Conservation (phyloP, 1,140 invertebrate genomes). For the Apolygus lucorum region DNA sequence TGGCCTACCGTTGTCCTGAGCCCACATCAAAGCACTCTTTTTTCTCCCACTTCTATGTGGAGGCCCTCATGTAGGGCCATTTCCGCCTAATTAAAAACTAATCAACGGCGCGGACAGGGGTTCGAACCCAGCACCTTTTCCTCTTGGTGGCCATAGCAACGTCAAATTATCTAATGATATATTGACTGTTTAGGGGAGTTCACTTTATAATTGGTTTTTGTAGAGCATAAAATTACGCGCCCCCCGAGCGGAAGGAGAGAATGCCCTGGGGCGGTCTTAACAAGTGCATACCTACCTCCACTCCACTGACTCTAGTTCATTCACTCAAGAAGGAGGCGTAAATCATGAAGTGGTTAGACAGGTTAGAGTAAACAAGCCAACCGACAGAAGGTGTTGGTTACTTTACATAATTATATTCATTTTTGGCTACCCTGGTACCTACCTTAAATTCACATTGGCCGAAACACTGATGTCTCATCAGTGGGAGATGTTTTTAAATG, state of each 20-base stretch:
- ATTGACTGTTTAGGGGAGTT: constrained; percentile 2
- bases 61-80: not conserved
- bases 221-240: constrained; percentile 11
- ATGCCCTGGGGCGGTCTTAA: not conserved
- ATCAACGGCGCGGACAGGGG: not conserved
- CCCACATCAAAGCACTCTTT: too few species aligned
- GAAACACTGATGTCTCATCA: too few species aligned
- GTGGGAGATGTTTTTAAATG: too few species aligned
- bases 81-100: constrained; percentile 12
- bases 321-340: not conserved
- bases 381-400: not conserved
- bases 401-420: too few species aligned
- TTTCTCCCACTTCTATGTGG: not conserved
- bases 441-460: too few species aligned
- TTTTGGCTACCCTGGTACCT: too few species aligned
- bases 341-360: not conserved
- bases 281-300: not conserved
- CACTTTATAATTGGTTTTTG: constrained; percentile 9
- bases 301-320: too few species aligned
- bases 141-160: not conserved
- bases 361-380: not conserved
- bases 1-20: too few species aligned
- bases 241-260: constrained; percentile 1
- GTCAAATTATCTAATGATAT: constrained; percentile 13
- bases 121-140: not conserved